A percentile compares a stretch with the other conserved stretches of the same genome.
Conservation (phyloP, 2,888 invertebrate species). For the Hirtodrosophila cameraria region DNA sequence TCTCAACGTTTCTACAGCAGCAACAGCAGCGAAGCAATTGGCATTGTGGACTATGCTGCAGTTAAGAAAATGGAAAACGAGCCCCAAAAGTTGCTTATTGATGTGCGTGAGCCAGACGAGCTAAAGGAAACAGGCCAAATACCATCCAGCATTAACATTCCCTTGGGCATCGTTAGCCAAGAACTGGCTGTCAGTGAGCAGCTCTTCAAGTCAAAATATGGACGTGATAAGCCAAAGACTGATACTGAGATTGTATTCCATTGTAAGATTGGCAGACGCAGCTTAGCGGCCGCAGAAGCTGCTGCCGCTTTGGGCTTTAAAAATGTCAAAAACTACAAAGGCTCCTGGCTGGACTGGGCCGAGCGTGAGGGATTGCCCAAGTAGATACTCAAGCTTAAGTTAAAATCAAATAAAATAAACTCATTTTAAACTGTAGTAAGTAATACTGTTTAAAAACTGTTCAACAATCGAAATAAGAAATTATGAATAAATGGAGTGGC, state of each 20-base stretch:
- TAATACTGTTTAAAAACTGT: too few relatives aligned
- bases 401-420: conserved; percentile 2
- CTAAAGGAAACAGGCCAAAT: conserved; percentile 88
- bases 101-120: conserved; percentile 91
- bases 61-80: conserved; percentile 84
- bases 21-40: conserved; percentile 36
- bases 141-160: conserved; percentile 91
- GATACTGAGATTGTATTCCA: conserved; percentile 88
- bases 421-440: too few relatives aligned
- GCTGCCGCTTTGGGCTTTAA: conserved; percentile 77
- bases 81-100: conserved; percentile 87
- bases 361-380: conserved; percentile 78
- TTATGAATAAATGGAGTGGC: too few relatives aligned
- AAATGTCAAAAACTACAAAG: conserved; percentile 80
- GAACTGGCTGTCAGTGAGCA: conserved; percentile 72
- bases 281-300: conserved; percentile 87
- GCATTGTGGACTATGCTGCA: conserved; percentile 62
- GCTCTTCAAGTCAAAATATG: conserved; percentile 86
- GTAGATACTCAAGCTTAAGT: conserved; percentile 37
- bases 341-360: conserved; percentile 83
- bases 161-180: conserved; percentile 85
- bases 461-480: too few relatives aligned
- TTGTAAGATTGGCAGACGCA: conserved; percentile 88
- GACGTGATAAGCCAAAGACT: conserved; percentile 86
- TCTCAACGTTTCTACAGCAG: conserved; percentile 25